Evolutionary conservation across 2,888 invertebrate species (phyloP).

Genomic region (Plebejus argus): DNA sequence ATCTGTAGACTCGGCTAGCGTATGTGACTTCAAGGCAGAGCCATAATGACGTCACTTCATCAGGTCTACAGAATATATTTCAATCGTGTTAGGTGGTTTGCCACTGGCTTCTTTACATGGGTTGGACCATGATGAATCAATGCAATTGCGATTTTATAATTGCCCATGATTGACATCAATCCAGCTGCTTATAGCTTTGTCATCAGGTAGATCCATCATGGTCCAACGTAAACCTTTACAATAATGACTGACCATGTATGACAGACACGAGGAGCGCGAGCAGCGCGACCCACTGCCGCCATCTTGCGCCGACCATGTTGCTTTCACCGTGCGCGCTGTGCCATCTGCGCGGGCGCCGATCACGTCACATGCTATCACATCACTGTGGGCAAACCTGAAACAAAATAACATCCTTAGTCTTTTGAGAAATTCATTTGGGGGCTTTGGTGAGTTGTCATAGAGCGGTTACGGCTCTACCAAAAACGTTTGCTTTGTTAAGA

Average conservation of each 20-base stretch:
- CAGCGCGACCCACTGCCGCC: constrained; percentile 63
- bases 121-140: not conserved
- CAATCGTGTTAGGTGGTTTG: no score
- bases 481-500: no score
- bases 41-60: no score
- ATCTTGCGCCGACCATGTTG: constrained; percentile 69
- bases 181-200: no score
- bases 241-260: constrained; percentile 58
- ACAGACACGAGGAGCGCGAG: constrained; percentile 60
- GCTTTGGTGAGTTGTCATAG: not conserved
- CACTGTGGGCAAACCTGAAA: constrained; percentile 10
- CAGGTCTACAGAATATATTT: not conserved
- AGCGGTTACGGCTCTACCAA: not conserved
- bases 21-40: no score
- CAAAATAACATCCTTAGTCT: not conserved
- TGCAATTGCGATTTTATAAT: not conserved
- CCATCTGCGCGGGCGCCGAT: constrained; percentile 42
- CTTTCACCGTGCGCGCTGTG: constrained; percentile 46
- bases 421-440: not conserved
- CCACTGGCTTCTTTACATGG: not conserved
- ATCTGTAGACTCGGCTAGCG: not conserved
- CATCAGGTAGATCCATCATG: not conserved
- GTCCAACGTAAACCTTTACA: not conserved
- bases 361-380: constrained; percentile 22
- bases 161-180: no score